These are phyloP conservation scores for Chrysomela aeneicollis DNA, from an alignment of 2,888 invertebrate genomes.

Conservation along the genomic window DNA sequence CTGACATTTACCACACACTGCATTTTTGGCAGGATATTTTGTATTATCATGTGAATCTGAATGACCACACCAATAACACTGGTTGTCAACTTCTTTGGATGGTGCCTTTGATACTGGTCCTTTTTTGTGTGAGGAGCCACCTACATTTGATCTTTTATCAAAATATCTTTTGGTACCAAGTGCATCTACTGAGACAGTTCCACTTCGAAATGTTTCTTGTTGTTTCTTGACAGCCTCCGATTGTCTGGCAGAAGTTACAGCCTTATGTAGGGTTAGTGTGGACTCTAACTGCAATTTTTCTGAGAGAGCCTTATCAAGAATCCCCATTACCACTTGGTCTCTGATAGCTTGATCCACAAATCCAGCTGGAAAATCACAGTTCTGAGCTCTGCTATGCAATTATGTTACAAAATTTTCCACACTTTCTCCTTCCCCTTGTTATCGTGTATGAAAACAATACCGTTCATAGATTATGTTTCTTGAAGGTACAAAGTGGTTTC, in stretches of 20 bases:
- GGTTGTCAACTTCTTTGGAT: neutral
- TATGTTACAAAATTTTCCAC: slow-evolving; percentile 30
- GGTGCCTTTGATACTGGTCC: neutral
- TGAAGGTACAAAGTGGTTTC: slow-evolving; percentile 23
- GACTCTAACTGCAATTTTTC: slow-evolving; percentile 30
- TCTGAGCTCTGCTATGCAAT: slow-evolving; percentile 24
- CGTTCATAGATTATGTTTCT: slow-evolving; percentile 30
- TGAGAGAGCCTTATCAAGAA: slow-evolving; percentile 22
- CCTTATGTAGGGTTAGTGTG: slow-evolving; percentile 25
- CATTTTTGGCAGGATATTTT: slow-evolving; percentile 26
- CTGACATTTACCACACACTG: slow-evolving; percentile 23
- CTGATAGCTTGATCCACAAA: slow-evolving; percentile 28
- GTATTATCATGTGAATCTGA: neutral
- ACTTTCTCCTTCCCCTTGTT: slow-evolving; percentile 25
- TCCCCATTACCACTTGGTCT: slow-evolving; percentile 31
- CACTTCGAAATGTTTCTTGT: slow-evolving; percentile 20
- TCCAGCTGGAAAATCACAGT: slow-evolving; percentile 23
- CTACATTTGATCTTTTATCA: neutral
- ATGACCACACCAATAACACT: neutral
- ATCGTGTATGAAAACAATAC: slow-evolving; percentile 26
- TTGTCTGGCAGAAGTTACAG: slow-evolving; percentile 26
- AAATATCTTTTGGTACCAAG: neutral
- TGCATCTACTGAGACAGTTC: neutral
- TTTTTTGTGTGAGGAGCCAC: neutral
- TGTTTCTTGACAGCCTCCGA: slow-evolving; percentile 27